Base-by-base conservation (phyloP, 2,113 vertebrate genomes). In the Microtus ochrogaster region DNA sequence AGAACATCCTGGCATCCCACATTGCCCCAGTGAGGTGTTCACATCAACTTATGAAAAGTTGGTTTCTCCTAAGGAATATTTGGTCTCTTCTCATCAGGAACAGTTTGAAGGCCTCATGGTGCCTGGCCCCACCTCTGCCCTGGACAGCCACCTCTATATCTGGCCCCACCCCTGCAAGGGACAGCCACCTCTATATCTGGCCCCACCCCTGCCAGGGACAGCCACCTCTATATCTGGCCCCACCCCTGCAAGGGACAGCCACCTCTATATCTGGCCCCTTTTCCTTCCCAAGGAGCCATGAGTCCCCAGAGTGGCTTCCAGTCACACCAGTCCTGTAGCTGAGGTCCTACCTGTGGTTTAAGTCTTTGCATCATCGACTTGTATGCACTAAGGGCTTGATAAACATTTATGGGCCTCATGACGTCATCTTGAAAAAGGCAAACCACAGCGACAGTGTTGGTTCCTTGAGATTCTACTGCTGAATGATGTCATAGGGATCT, bases 31-130 rank as follows among this genome's bases (percentile, higher is more conserved):
- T 39, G 47, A 33, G 81, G 41, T 41, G 3, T 66, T 30, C 2
- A 6, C 26, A 21, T 17, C 1, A 13, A 52, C 21, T 63, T 6
- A 0, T 7, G 3, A 21, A 7, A 30, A 63, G 49, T 33, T 5
- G 41, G 0, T 24, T 21, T 8, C 21, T 14, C 41, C 16, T 36
- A 36, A 73, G 68, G 66, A 68, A 68, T 33, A 28, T 16, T 44
- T 63, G 9, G n/a, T 16, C 66, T 36, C 19, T 19, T 63, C 68
- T 65, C 63, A 68, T 10, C 33, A 44, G 30, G 39, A 66, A 47
- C 26, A 19, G 28, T 47, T 41, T 1, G 39, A 33, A 41, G 58
- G 8, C 28, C 61, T 85, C 58, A 44, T 66, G 41, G 36, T 33
- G 16, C 79, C 30, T 28, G 28, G 55, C 3, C 36, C 81, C 4